A percentile compares a stretch with the other conserved stretches of the same genome.
phyloP scores from a whole-genome alignment of 2,888 invertebrate species.

The Diarsia mendica region DNA sequence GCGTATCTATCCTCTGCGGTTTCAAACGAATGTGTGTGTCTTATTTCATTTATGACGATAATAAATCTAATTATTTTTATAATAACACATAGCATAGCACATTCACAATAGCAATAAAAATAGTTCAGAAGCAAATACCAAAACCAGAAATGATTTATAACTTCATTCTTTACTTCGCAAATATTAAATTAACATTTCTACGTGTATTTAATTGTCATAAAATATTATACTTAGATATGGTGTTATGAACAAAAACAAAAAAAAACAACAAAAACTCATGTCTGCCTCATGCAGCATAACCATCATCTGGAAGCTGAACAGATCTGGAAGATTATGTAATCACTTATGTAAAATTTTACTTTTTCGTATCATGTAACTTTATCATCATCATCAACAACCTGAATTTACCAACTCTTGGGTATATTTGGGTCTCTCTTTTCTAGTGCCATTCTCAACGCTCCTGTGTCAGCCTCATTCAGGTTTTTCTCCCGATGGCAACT shows the following conservation, averaged over 20 bases:
- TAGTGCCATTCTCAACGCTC: too few relatives aligned
- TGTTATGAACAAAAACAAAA: neutral
- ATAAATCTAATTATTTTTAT: constrained; percentile 3
- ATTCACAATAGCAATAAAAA: constrained; percentile 12
- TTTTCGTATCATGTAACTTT: neutral
- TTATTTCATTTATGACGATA: neutral
- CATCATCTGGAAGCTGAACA: neutral
- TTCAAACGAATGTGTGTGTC: too few relatives aligned
- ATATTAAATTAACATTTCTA: constrained; percentile 35
- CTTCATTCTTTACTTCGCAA: constrained; percentile 11
- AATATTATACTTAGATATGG: constrained; percentile 11
- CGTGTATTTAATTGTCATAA: constrained; percentile 18
- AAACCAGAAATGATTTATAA: neutral
- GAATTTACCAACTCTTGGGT: too few relatives aligned
- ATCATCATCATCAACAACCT: too few relatives aligned
- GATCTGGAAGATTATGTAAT: neutral
- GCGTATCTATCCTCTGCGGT: neutral
- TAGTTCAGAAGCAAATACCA: constrained; percentile 12
- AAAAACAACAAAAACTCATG: constrained; percentile 5
- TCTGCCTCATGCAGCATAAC: neutral
- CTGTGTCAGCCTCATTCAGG: too few relatives aligned
- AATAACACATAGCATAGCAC: neutral
- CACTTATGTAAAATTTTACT: neutral
- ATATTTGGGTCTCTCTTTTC: too few relatives aligned
- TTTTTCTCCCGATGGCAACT: too few relatives aligned